Conservation (phyloP, 2,888 invertebrate genomes). For the Elegia similella region DNA sequence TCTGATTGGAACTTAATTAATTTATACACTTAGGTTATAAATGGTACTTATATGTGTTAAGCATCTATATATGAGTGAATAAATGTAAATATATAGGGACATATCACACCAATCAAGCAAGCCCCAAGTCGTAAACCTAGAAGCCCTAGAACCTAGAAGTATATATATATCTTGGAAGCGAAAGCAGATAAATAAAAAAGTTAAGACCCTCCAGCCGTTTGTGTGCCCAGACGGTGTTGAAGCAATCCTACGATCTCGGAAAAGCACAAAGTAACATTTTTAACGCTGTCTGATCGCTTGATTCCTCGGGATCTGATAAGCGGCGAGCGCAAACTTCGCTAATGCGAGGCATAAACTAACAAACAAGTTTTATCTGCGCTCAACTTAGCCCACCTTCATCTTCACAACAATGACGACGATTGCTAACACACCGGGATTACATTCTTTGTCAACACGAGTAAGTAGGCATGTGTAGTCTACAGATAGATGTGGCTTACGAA, state of each 20-base stretch:
- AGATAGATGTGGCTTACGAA: background rate
- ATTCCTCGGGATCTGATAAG: constrained; percentile 46
- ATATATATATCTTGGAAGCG: background rate
- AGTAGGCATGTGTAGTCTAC: background rate
- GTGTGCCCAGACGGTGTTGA: background rate
- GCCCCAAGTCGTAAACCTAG: too few relatives aligned
- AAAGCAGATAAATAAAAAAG: background rate
- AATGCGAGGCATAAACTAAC: constrained; percentile 60
- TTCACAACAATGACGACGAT: constrained; percentile 62
- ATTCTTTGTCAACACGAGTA: constrained; percentile 16
- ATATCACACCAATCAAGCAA: too few relatives aligned
- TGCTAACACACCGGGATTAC: constrained; percentile 51
- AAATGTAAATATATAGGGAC: too few relatives aligned
- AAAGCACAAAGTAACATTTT: constrained; percentile 13
- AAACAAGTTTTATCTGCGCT: constrained; percentile 74
- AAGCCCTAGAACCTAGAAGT: too few relatives aligned
- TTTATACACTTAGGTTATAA: too few relatives aligned
- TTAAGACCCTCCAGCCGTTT: background rate
- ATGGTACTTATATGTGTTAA: too few relatives aligned
- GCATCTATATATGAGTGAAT: too few relatives aligned
- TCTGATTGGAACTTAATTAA: too few relatives aligned
- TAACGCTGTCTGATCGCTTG: constrained; percentile 25
- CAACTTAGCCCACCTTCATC: constrained; percentile 74
- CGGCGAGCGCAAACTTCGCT: constrained; percentile 43
- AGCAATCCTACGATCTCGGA: background rate